These are phyloP conservation scores for Chromobotia macracanthus DNA, from an alignment of 2,797 vertebrate species.

Conservation along the genomic window DNA sequence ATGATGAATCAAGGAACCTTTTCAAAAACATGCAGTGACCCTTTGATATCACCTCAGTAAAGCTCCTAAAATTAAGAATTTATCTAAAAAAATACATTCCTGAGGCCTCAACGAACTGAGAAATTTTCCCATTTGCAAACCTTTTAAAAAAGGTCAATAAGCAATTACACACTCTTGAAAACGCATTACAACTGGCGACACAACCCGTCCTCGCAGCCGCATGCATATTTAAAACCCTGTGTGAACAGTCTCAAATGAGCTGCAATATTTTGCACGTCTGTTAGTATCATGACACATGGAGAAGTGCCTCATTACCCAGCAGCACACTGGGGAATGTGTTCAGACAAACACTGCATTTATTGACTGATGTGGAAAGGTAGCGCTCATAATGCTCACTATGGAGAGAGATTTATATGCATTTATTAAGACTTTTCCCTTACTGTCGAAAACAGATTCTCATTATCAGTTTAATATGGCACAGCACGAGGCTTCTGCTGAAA, in stretches of 20 bases:
- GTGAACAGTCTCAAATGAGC: constrained; percentile 27
- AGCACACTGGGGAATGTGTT: constrained; percentile 47
- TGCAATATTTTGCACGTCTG: constrained; percentile 44
- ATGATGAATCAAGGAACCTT: not conserved
- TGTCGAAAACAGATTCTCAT: not conserved
- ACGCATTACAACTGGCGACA: constrained; percentile 54
- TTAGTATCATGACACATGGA: constrained; percentile 43
- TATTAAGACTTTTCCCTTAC: not conserved
- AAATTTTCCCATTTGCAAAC: constrained; percentile 43
- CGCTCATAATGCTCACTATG: not conserved
- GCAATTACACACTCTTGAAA: constrained; percentile 58
- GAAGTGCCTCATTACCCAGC: constrained; percentile 51
- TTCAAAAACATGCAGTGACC: too few relatives aligned
- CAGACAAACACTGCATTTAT: constrained; percentile 45
- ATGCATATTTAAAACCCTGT: constrained; percentile 60
- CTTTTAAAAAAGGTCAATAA: constrained; percentile 62
- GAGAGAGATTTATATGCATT: constrained; percentile 40
- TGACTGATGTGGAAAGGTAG: constrained; percentile 46
- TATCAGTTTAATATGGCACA: not conserved
- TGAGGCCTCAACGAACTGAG: constrained; percentile 9
- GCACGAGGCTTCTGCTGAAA: not conserved
- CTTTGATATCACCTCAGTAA: not conserved
- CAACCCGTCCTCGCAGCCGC: constrained; percentile 45
- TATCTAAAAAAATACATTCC: constrained; percentile 37
- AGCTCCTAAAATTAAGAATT: too few relatives aligned